Evolutionary conservation across 2,113 vertebrate genomes (phyloP).

Genomic region (Nesogale talazaci): DNA sequence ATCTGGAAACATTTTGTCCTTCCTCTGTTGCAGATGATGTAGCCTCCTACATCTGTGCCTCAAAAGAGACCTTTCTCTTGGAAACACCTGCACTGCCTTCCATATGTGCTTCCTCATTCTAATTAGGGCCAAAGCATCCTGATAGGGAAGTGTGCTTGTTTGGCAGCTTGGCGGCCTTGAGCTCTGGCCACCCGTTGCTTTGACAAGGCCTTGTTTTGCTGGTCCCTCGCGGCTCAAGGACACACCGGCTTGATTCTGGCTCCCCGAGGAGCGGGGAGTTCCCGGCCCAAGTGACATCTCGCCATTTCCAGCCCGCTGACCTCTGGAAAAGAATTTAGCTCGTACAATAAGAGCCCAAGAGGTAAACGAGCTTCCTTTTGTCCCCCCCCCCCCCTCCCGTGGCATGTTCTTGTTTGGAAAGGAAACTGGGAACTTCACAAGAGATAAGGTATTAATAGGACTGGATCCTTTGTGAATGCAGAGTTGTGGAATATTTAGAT

Average conservation of each 20-base stretch:
- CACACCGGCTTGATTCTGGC: neutral
- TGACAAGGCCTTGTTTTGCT: neutral
- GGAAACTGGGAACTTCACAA: neutral
- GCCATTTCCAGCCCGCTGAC: neutral
- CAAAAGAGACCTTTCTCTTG: neutral
- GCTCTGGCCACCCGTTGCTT: neutral
- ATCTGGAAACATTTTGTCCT: neutral
- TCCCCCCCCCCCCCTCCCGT: neutral
- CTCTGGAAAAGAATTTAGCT: neutral
- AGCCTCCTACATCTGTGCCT: neutral
- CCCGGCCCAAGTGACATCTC: neutral
- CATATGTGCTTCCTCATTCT: neutral
- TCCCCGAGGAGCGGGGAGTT: neutral
- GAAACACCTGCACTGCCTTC: neutral
- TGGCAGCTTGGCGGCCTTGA: neutral
- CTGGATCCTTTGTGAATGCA: neutral
- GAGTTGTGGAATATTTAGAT: neutral
- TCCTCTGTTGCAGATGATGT: neutral
- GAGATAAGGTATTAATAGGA: constrained; percentile 24
- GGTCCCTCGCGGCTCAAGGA: neutral
- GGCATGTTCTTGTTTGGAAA: neutral
- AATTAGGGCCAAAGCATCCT: neutral
- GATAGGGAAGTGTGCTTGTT: neutral
- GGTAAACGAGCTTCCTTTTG: neutral
- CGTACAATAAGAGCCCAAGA: neutral